Evolutionary conservation across 2,797 vertebrate species (phyloP).

Genomic region (Euthynnus affinis): DNA sequence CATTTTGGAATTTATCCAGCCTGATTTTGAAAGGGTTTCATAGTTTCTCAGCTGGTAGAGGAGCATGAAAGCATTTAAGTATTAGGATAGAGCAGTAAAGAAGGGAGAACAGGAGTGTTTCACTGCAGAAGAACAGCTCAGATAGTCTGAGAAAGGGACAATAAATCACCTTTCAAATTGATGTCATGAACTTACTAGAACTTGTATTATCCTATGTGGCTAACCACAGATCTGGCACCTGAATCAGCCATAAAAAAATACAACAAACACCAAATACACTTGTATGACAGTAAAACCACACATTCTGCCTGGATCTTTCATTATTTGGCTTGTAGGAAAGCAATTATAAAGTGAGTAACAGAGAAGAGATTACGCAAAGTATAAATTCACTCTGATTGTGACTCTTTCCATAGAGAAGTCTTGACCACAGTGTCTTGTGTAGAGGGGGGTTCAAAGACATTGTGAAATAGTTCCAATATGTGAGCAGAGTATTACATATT

Average conservation of each 20-base stretch:
- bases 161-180: constrained; percentile 6
- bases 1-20: constrained; percentile 19
- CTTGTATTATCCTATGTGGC: background rate
- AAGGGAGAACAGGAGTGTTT: background rate
- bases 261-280: background rate
- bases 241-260: background rate
- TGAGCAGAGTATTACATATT: constrained; percentile 57
- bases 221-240: constrained; percentile 13
- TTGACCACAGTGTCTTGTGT: constrained; percentile 41
- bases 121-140: background rate
- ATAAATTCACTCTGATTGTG: constrained; percentile 20
- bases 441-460: constrained; percentile 36
- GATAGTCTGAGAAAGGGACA: constrained; percentile 2
- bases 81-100: constrained; percentile 7
- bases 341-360: constrained; percentile 11
- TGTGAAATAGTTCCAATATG: constrained; percentile 73
- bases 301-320: constrained; percentile 3
- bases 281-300: background rate
- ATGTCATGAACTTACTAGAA: constrained; percentile 8
- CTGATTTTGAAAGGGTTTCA: constrained; percentile 39
- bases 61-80: constrained; percentile 26
- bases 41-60: constrained; percentile 30
- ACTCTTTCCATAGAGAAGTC: constrained; percentile 24
- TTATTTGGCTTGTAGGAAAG: constrained; percentile 20
- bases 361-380: constrained; percentile 35